Evolutionary conservation across 2,888 invertebrate genomes (phyloP).

Genomic region (Hirtodrosophila alboralis): DNA sequence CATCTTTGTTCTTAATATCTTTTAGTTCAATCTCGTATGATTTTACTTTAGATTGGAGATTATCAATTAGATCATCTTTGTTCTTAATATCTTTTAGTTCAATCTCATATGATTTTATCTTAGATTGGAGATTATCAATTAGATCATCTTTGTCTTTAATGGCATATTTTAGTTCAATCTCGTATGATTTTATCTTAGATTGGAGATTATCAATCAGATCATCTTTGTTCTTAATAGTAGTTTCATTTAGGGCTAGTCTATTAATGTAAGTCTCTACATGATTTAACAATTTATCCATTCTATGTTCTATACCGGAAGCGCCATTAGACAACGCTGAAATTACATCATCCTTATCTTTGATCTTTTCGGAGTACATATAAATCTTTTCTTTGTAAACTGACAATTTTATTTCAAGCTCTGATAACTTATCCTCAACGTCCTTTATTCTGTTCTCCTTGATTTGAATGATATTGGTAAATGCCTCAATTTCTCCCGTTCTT

Average conservation of each 20-base stretch:
- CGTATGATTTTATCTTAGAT: slow-evolving; percentile 6
- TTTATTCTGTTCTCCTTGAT: slow-evolving; percentile 9
- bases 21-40: too few relatives aligned
- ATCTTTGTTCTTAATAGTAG: slow-evolving; percentile 12
- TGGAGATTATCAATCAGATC: not conserved
- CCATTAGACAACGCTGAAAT: slow-evolving; percentile 1
- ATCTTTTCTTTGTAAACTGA: slow-evolving; percentile 9
- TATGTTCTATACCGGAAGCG: not conserved
- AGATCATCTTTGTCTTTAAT: too few relatives aligned
- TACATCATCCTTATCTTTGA: slow-evolving; percentile 16
- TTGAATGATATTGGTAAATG: not conserved
- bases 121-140: too few relatives aligned
- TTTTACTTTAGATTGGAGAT: too few relatives aligned
- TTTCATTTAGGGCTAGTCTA: not conserved
- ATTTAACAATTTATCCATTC: slow-evolving; percentile 6
- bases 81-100: too few relatives aligned
- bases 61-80: too few relatives aligned
- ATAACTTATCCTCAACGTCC: slow-evolving; percentile 6
- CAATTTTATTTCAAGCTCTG: slow-evolving; percentile 14
- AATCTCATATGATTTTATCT: too few relatives aligned
- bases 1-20: too few relatives aligned
- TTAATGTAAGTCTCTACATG: not conserved
- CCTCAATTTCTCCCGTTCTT: not conserved
- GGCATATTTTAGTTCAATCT: slow-evolving; percentile 7
- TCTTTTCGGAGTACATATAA: slow-evolving; percentile 17